Conservation (phyloP, 2,888 invertebrate genomes). For the Lobophora halterata region DNA sequence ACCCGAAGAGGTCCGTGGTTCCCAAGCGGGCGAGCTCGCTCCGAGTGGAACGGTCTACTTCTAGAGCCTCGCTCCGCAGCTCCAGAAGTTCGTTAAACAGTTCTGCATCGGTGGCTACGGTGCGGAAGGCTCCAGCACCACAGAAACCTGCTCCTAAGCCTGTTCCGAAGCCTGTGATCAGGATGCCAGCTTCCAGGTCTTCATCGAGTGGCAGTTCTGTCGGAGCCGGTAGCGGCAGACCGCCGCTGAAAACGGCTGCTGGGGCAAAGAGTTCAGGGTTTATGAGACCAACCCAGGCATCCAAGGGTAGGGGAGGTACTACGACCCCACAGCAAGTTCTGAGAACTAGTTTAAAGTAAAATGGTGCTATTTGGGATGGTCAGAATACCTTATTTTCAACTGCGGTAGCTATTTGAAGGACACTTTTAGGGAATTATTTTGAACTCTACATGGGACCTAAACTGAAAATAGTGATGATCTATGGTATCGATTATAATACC, state of each 20-base stretch:
- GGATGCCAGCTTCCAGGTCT: constrained; percentile 72
- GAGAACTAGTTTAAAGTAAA: constrained; percentile 60
- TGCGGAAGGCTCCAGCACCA: constrained; percentile 83
- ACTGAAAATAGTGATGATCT: too few species aligned
- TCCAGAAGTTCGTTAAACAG: constrained; percentile 92
- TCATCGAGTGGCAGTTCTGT: constrained; percentile 75
- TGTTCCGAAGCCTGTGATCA: constrained; percentile 62
- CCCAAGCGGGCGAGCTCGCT: constrained; percentile 67
- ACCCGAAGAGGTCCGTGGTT: constrained; percentile 52
- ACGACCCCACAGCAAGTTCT: constrained; percentile 52
- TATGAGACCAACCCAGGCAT: constrained; percentile 94
- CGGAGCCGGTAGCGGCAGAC: constrained; percentile 71
- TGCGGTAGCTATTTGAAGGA: too few species aligned
- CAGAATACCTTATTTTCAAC: too few species aligned
- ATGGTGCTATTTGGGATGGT: too few species aligned
- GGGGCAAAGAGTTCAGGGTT: constrained; percentile 81
- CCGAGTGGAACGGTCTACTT: constrained; percentile 88
- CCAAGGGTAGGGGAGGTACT: constrained; percentile 83
- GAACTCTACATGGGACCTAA: too few species aligned
- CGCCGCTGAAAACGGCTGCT: constrained; percentile 55
- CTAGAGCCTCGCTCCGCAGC: constrained; percentile 89
- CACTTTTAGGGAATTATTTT: too few species aligned
- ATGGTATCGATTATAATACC: too few species aligned
- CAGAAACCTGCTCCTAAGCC: constrained; percentile 70
- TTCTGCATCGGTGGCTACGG: constrained; percentile 89